Evolutionary conservation across 2,797 vertebrate genomes (phyloP).

Genomic region (Dipus sagitta): DNA sequence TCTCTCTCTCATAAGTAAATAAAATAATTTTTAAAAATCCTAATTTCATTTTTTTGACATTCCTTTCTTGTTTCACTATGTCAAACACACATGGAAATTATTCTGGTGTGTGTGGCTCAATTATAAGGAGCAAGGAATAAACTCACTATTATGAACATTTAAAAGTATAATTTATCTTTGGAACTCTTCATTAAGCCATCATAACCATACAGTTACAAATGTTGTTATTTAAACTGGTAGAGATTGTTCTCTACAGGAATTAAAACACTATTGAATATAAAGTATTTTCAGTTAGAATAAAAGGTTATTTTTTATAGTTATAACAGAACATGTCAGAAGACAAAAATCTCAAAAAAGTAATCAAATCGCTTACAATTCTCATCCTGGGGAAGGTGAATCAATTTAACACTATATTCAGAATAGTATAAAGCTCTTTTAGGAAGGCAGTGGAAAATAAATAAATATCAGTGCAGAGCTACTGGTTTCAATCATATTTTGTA

Average conservation of each 20-base stretch:
- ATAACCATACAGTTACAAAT: constrained; percentile 65
- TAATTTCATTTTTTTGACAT: constrained; percentile 36
- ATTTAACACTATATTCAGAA: constrained; percentile 79
- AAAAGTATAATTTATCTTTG: constrained; percentile 73
- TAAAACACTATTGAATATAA: constrained; percentile 72
- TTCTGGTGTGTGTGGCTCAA: constrained; percentile 61
- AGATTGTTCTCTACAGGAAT: constrained; percentile 51
- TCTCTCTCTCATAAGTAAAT: too few species aligned
- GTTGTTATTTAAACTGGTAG: constrained; percentile 70
- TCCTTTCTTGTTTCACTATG: constrained; percentile 55
- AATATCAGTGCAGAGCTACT: constrained; percentile 65
- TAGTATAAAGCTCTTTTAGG: constrained; percentile 70
- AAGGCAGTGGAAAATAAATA: constrained; percentile 76
- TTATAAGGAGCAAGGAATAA: constrained; percentile 71
- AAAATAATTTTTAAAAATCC: neutral
- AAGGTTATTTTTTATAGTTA: constrained; percentile 67
- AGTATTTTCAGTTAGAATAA: constrained; percentile 74
- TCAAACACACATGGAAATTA: constrained; percentile 46
- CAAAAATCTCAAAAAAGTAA: constrained; percentile 74
- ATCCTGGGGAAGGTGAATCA: constrained; percentile 79
- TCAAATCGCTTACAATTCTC: constrained; percentile 75
- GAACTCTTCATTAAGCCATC: constrained; percentile 64
- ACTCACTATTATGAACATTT: constrained; percentile 71
- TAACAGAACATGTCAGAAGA: constrained; percentile 75
- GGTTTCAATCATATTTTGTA: constrained; percentile 74